Base-by-base conservation (phyloP, 2,113 vertebrate species). In the Dipodomys stephensi region DNA sequence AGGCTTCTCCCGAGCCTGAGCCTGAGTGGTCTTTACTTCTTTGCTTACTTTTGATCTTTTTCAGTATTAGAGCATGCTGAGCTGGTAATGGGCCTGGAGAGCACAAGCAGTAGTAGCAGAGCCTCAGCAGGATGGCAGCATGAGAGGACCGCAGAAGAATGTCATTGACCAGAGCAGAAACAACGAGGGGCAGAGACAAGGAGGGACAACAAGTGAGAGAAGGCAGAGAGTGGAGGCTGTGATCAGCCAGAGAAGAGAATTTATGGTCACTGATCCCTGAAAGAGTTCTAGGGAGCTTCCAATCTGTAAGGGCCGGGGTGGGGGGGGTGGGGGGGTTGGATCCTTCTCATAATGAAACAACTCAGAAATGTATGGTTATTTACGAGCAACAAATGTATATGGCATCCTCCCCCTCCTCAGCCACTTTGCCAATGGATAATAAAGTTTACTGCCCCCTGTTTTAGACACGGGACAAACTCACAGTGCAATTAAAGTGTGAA, bases 361-460 rank as follows among this genome's bases (percentile, higher is more conserved):
- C 78, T 96, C 80, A 92, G 74, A 97, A 97, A 95, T 81, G 67
- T 81, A 87, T 27, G 2, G 4, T 81, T 95, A 28, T 95, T 35
- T 35, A 35, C 35, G 2, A 35, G 35, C 35, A 35, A 35, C 35
- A 35, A 35, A 35, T 35, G 35, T 35, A 35, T 35, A 35, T 35
- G 35, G 35, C 35, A 35, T 35, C 35, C 35, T 35, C 35, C 35
- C 35, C 35, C 35, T 35, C 35, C 35, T 35, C 35, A 35, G 35
- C 35, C 35, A 35, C 35, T 2, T 35, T 35, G 35, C 35, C 35
- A 35, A 35, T 35, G 35, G 35, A 35, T 35, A 35, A 35, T 35
- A 35, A 35, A 35, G 35, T 2, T 35, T 35, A 35, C 35, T 35
- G 35, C 35, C 35, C 35, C 35, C 35, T 35, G 35, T 35, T 90